phyloP scores from a whole-genome alignment of 2,113 vertebrate species.

The Rhinichthys klamathensis region DNA sequence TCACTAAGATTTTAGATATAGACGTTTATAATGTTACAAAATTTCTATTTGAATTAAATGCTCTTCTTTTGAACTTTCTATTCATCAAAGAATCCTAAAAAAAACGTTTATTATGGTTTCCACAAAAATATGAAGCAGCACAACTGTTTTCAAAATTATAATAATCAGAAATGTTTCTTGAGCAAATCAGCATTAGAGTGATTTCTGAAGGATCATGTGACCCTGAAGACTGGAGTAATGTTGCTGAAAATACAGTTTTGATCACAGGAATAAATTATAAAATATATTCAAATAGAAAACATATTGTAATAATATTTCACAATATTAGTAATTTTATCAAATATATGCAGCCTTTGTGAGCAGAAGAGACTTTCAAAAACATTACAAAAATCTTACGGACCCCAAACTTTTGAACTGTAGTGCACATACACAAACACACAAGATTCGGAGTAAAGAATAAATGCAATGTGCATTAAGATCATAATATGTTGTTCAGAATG shows the following conservation, averaged over 20 bases:
- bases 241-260: too few relatives aligned
- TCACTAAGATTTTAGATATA: not conserved
- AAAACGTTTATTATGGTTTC: not conserved
- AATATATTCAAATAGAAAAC: too few relatives aligned
- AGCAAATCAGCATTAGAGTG: not conserved
- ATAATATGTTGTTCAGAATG: not conserved
- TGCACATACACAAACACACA: not conserved
- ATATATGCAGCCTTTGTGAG: too few relatives aligned
- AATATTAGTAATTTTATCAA: too few relatives aligned
- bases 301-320: not conserved
- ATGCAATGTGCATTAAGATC: not conserved
- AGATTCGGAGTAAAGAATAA: not conserved
- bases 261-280: too few relatives aligned
- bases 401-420: too few relatives aligned
- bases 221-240: too few relatives aligned
- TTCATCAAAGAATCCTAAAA: not conserved
- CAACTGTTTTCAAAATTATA: not conserved
- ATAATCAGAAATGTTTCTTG: not conserved
- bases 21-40: not conserved
- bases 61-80: not conserved
- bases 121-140: not conserved
- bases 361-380: too few relatives aligned
- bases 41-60: not conserved
- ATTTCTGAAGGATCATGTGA: not conserved
- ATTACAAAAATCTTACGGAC: too few relatives aligned